Percentiles rank a stretch among this genome's conserved stretches.
Evolutionary conservation across 2,888 invertebrate genomes (phyloP).

Genomic region (Monopis laevigella): DNA sequence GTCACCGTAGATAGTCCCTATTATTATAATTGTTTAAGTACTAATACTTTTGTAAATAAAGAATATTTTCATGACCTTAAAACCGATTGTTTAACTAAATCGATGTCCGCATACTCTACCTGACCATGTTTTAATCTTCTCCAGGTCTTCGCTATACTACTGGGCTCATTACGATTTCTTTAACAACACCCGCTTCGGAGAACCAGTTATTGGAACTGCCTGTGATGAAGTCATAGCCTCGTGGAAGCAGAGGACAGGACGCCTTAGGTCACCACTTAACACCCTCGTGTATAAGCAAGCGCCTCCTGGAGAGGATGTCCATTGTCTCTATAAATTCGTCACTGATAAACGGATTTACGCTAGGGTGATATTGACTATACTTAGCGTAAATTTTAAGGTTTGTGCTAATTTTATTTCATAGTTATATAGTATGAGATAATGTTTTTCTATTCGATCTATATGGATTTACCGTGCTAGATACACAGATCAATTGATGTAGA

Average conservation of each 20-base stretch:
- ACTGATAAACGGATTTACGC: conserved; percentile 85
- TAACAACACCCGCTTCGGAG: conserved; percentile 88
- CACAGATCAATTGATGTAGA: no score
- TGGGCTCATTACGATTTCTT: conserved; percentile 96
- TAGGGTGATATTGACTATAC: conserved; percentile 79
- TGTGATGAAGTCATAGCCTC: conserved; percentile 91
- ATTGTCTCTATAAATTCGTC: conserved; percentile 84
- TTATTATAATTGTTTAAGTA: no score
- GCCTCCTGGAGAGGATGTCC: conserved; percentile 75
- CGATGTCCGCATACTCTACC: no score
- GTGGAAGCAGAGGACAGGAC: conserved; percentile 81
- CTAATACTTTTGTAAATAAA: no score
- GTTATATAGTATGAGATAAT: no score
- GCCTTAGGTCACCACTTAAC: conserved; percentile 84
- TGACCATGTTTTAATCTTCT: no score
- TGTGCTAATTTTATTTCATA: conserved; percentile 10
- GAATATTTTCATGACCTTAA: no score
- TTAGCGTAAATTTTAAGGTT: conserved; percentile 84
- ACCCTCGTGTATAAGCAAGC: conserved; percentile 87
- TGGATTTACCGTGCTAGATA: no score
- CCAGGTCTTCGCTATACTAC: conserved; percentile 87
- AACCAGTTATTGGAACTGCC: conserved; percentile 79
- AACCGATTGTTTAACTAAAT: no score
- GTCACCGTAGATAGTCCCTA: no score
- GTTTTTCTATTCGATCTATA: no score